Evolutionary conservation across 2,113 vertebrate species (phyloP).

Genomic region (Gymnogyps californianus): DNA sequence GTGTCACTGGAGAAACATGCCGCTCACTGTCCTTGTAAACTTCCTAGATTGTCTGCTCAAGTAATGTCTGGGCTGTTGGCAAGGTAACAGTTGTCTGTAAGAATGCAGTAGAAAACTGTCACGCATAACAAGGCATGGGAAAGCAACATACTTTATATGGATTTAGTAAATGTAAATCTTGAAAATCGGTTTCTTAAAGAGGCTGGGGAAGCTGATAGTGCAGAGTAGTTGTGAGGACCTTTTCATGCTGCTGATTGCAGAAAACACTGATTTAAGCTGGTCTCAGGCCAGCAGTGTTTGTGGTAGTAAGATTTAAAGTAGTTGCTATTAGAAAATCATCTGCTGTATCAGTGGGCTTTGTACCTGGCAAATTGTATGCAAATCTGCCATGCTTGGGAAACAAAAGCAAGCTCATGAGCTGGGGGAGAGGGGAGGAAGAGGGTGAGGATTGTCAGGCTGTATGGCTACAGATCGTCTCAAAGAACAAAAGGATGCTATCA

Average conservation of each 20-base stretch:
- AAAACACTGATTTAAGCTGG: background rate
- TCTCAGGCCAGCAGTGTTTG: background rate
- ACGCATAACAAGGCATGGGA: background rate
- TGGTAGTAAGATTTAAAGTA: background rate
- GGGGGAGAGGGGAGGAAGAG: background rate
- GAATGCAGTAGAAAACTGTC: background rate
- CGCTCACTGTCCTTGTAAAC: background rate
- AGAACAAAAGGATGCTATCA: background rate
- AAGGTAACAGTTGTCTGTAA: background rate
- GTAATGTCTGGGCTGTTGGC: background rate
- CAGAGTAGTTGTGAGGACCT: background rate
- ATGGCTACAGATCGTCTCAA: background rate
- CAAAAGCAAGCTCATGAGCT: background rate
- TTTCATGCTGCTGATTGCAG: background rate
- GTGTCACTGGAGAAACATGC: background rate
- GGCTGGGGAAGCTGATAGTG: background rate
- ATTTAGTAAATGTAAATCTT: background rate
- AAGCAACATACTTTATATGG: background rate
- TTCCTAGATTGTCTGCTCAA: background rate
- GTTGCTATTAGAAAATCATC: background rate
- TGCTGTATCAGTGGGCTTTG: background rate
- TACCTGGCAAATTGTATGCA: background rate
- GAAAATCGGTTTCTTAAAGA: background rate
- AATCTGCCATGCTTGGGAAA: background rate
- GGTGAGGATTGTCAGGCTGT: background rate